phyloP scores from a whole-genome alignment of 2,113 vertebrate species.

The Misgurnus mizolepis region DNA sequence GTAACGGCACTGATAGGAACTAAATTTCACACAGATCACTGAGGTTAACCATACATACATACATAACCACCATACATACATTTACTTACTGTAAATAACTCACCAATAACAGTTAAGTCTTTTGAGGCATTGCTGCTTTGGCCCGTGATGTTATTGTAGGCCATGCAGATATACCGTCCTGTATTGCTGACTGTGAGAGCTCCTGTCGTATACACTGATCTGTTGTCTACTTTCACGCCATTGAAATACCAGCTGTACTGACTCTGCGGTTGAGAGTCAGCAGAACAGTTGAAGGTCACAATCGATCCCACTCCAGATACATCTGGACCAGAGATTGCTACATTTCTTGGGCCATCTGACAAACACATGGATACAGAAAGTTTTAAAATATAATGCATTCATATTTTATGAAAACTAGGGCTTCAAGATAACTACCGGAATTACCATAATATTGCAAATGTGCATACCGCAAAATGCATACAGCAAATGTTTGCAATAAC shows the following conservation, averaged over 20 bases:
- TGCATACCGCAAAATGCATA: too few relatives aligned
- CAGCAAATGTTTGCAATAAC: too few relatives aligned
- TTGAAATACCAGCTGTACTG: slow-evolving; percentile 66
- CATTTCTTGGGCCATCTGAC: slow-evolving; percentile 51
- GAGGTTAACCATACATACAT: too few relatives aligned
- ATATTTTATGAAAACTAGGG: too few relatives aligned
- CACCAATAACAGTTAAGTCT: slow-evolving; percentile 64
- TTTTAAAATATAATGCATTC: too few relatives aligned
- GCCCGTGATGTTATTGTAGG: slow-evolving; percentile 63
- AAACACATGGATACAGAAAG: not conserved
- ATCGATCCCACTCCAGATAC: slow-evolving; percentile 40
- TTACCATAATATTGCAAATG: not conserved
- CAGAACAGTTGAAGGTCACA: slow-evolving; percentile 59
- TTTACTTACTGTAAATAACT: slow-evolving; percentile 23
- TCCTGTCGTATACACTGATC: slow-evolving; percentile 32
- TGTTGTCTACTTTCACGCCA: slow-evolving; percentile 29
- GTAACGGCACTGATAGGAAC: not conserved
- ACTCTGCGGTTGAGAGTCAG: slow-evolving; percentile 61
- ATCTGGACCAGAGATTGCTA: slow-evolving; percentile 51
- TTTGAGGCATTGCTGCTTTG: slow-evolving; percentile 45
- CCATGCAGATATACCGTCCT: slow-evolving; percentile 68
- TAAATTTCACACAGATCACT: not conserved
- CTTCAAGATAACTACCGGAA: too few relatives aligned
- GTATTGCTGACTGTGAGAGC: slow-evolving; percentile 58
- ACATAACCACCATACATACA: too few relatives aligned